phyloP scores from a whole-genome alignment of 2,888 invertebrate species.

The Lydus trimaculatus region DNA sequence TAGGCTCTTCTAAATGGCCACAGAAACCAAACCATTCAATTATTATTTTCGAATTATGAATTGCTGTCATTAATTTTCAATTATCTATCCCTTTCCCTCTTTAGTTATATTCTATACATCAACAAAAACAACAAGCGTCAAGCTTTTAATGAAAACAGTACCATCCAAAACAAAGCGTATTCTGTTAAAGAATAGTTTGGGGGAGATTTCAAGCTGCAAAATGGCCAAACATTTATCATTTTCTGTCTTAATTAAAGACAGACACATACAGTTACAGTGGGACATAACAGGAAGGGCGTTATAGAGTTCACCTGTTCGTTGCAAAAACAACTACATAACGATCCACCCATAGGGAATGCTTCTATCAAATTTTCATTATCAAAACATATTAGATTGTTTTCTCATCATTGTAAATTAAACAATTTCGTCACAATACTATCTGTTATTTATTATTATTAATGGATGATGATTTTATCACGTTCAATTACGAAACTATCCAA shows the following conservation, averaged over 20 bases:
- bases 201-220: slow-evolving; percentile 14
- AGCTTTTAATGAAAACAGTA: slow-evolving; percentile 12
- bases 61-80: background rate
- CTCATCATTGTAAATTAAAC: too few relatives aligned
- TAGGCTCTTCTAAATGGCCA: background rate
- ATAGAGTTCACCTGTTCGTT: background rate
- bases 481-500: slow-evolving; percentile 25
- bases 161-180: slow-evolving; percentile 7
- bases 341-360: slow-evolving; percentile 18
- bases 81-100: background rate
- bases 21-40: background rate
- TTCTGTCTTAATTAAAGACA: slow-evolving; percentile 27
- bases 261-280: background rate
- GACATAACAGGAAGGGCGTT: background rate
- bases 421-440: background rate
- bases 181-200: background rate
- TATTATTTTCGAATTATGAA: background rate
- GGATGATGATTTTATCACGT: background rate
- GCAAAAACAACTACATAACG: background rate
- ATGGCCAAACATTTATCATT: slow-evolving; percentile 26
- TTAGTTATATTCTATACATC: too few relatives aligned
- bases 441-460: background rate
- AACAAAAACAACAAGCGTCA: background rate
- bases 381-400: too few relatives aligned
- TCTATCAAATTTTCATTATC: slow-evolving; percentile 3